phyloP scores from a whole-genome alignment of 2,888 invertebrate species.

The Microplitis deprimator region DNA sequence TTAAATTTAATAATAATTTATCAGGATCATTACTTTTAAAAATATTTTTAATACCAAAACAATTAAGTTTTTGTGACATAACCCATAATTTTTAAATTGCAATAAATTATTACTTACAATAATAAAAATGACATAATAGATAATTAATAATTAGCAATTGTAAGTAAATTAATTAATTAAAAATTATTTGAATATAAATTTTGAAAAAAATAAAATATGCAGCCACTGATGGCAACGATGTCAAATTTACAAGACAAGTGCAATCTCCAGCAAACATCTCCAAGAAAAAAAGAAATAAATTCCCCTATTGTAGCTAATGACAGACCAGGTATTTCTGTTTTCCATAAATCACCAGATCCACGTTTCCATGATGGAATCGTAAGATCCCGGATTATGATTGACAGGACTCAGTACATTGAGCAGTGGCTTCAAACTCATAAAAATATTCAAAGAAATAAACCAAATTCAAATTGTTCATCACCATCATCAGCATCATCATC shows the following conservation, averaged over 20 bases:
- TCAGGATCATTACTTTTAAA: background rate
- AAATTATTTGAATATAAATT: background rate
- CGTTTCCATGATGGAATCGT: background rate
- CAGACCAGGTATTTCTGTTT: background rate
- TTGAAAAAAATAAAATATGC: background rate
- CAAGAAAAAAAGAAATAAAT: background rate
- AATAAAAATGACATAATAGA: no score
- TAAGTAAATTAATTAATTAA: background rate
- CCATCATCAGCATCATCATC: constrained; percentile 5
- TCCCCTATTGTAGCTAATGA: background rate
- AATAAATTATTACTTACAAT: background rate
- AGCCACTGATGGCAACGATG: background rate
- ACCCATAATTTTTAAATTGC: background rate
- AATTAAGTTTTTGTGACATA: background rate
- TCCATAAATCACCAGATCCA: background rate
- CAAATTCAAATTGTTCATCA: background rate
- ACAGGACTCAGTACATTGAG: constrained; percentile 51
- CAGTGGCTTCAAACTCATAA: constrained; percentile 54
- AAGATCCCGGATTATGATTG: background rate
- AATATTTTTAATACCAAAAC: background rate
- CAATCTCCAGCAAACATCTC: background rate
- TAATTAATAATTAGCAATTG: background rate
- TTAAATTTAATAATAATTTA: background rate
- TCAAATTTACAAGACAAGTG: background rate
- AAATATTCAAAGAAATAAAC: constrained; percentile 16